Conservation (phyloP, 2,797 vertebrate genomes). For the Pantherophis vulpinus region DNA sequence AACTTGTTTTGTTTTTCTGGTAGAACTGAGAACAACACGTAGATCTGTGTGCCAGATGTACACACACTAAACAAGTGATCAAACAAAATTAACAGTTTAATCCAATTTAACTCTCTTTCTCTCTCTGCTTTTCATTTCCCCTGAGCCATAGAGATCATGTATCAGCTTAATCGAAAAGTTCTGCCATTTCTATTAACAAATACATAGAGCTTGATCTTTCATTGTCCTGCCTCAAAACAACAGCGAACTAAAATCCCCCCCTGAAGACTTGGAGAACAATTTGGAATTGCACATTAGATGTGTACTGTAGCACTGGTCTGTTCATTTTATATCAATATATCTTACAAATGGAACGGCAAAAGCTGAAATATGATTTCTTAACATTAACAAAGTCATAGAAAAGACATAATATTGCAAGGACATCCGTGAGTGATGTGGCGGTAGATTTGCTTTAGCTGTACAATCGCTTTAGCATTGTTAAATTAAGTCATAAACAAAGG, state of each 20-base stretch:
- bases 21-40: not conserved
- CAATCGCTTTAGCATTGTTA: not conserved
- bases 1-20: not conserved
- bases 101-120: constrained; percentile 10
- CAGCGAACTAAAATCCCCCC: not conserved
- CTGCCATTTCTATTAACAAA: constrained; percentile 32
- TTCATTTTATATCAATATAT: not conserved
- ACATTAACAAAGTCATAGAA: not conserved
- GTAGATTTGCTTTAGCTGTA: not conserved
- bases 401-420: not conserved
- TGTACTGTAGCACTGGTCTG: not conserved
- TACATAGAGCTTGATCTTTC: constrained; percentile 21
- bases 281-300: not conserved
- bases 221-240: not conserved
- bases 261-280: constrained; percentile 14
- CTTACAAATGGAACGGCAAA: not conserved
- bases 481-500: not conserved
- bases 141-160: constrained; percentile 13
- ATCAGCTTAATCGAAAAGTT: constrained; percentile 28
- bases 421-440: not conserved
- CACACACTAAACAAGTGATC: constrained; percentile 17
- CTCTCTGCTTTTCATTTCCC: constrained; percentile 4
- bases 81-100: constrained; percentile 24
- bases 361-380: not conserved
- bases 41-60: constrained; percentile 1